Percentiles rank a stretch among this genome's conserved stretches.
Evolutionary conservation across 2,888 invertebrate genomes (phyloP).

Genomic region (Drosophila pseudotakahashii): DNA sequence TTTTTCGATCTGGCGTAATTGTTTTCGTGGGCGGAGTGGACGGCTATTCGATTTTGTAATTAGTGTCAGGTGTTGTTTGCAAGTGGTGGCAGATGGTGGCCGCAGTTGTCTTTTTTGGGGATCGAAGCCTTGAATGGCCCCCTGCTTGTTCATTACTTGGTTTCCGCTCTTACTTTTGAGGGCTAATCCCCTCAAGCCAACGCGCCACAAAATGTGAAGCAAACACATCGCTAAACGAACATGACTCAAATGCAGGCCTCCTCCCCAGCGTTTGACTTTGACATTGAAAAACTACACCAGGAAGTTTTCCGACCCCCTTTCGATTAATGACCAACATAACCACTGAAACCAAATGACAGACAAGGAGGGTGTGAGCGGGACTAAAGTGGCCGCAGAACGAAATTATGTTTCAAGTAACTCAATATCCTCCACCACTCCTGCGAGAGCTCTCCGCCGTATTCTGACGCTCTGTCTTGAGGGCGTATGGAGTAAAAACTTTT

Average conservation of each 20-base stretch:
- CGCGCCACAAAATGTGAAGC: neutral
- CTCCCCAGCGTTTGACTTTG: too few species aligned
- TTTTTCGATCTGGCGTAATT: constrained; percentile 64
- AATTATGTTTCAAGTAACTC: too few species aligned
- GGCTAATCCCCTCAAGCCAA: neutral
- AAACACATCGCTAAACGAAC: neutral
- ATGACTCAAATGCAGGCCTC: neutral
- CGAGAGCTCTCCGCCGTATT: too few species aligned
- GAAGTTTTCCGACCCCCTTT: too few species aligned
- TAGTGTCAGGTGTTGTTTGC: constrained; percentile 64
- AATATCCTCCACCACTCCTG: too few species aligned
- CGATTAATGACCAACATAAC: too few species aligned
- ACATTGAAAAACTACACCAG: too few species aligned
- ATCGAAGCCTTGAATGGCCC: neutral
- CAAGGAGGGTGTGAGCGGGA: too few species aligned
- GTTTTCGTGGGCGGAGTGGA: constrained; percentile 43
- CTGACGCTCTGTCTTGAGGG: too few species aligned
- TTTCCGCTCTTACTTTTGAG: neutral
- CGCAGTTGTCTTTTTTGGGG: neutral
- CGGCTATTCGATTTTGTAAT: constrained; percentile 55
- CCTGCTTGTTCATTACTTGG: neutral
- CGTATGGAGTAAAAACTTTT: too few species aligned
- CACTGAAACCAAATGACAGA: too few species aligned
- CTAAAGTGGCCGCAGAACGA: too few species aligned
- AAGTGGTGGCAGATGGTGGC: neutral